Evolutionary conservation across 1,140 invertebrate genomes (phyloP).

Genomic region (Sitodiplosis mosellana): DNA sequence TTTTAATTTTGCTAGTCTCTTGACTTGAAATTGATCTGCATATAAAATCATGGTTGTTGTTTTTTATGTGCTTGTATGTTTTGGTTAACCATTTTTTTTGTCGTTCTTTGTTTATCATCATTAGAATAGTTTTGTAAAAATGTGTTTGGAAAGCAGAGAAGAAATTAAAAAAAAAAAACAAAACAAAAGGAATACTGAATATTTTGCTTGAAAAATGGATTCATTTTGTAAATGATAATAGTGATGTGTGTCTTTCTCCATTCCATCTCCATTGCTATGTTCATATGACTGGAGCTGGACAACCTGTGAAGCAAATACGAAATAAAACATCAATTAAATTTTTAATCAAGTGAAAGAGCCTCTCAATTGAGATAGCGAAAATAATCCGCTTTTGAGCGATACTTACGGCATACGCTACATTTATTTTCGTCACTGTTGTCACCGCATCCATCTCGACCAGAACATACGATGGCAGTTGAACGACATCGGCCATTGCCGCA

Average conservation of each 20-base stretch:
- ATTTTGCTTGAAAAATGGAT: no score
- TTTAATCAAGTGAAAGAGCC: no score
- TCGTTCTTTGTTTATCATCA: no score
- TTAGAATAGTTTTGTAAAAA: no score
- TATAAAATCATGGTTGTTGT: no score
- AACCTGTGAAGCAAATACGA: conserved; percentile 29
- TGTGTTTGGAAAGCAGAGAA: no score
- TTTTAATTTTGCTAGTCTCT: no score
- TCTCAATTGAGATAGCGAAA: not conserved
- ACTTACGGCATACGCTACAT: conserved; percentile 75
- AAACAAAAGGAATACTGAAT: no score
- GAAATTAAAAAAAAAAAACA: no score
- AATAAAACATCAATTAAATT: conserved; percentile 1
- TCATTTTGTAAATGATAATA: not conserved
- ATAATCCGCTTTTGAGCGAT: conserved; percentile 1
- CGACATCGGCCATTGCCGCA: conserved; percentile 73
- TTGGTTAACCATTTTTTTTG: no score
- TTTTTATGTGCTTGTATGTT: no score
- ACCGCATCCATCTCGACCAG: conserved; percentile 72
- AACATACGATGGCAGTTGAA: conserved; percentile 70
- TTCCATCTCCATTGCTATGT: not conserved
- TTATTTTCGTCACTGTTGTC: conserved; percentile 71
- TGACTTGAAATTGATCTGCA: no score
- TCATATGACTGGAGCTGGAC: conserved; percentile 26
- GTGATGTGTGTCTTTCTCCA: not conserved